phyloP scores from a whole-genome alignment of 2,113 vertebrate species.

The Equus przewalskii region DNA sequence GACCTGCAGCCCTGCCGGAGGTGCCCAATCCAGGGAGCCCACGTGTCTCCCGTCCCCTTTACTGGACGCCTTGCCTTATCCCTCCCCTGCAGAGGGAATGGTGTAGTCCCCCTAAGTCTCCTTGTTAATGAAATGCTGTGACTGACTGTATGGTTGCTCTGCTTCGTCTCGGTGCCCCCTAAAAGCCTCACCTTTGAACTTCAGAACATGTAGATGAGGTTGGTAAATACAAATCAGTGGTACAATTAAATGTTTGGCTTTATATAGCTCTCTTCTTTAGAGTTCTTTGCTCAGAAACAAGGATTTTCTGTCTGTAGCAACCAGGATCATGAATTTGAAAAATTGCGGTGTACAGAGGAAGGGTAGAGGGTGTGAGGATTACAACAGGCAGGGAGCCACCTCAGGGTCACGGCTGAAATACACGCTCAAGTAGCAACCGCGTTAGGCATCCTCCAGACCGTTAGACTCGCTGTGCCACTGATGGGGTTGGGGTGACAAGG shows the following conservation, averaged over 20 bases:
- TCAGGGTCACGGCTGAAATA: neutral
- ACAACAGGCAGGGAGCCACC: fast-evolving
- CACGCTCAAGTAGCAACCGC: fast-evolving
- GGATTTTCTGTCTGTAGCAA: too few species aligned
- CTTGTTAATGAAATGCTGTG: too few species aligned
- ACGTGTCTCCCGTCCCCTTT: fast-evolving
- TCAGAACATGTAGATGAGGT: fast-evolving
- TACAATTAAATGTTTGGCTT: too few species aligned
- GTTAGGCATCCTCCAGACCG: neutral
- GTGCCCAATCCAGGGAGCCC: too few species aligned
- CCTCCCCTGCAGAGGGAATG: fast-evolving
- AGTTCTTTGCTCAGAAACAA: neutral
- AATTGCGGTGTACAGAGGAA: fast-evolving
- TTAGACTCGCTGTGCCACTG: fast-evolving
- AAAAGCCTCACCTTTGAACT: neutral
- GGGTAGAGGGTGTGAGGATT: fast-evolving
- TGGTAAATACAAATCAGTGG: fast-evolving
- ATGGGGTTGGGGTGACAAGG: fast-evolving
- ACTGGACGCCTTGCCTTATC: fast-evolving
- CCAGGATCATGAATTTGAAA: neutral
- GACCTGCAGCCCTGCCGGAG: fast-evolving
- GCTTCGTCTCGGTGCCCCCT: too few species aligned
- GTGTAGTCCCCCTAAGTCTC: fast-evolving
- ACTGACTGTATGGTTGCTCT: neutral
- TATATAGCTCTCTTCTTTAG: neutral